Evolutionary conservation across 2,113 vertebrate species (phyloP).

Genomic region (Nycticebus coucang): DNA sequence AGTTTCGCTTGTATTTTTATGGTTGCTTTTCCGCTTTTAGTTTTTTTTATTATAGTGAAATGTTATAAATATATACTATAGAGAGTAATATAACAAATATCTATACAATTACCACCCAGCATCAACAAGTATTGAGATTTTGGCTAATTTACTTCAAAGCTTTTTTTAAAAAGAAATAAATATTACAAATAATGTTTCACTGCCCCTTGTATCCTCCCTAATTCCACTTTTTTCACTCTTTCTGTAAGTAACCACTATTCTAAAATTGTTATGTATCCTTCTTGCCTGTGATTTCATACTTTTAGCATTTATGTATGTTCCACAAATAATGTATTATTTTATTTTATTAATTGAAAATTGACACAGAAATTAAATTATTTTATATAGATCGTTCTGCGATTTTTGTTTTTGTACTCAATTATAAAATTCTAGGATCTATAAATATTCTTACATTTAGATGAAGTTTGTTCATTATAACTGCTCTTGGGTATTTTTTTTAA

Average conservation of each 20-base stretch:
- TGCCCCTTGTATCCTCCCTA: background rate
- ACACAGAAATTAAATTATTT: background rate
- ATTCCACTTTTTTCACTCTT: background rate
- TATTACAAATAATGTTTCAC: background rate
- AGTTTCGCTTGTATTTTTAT: slow-evolving; percentile 26
- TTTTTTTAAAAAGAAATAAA: background rate
- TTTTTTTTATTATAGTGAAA: background rate
- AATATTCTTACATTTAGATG: background rate
- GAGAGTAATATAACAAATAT: background rate
- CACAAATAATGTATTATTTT: background rate
- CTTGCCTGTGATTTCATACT: background rate
- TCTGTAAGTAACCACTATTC: background rate
- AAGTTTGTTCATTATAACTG: slow-evolving; percentile 32
- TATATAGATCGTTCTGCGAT: background rate
- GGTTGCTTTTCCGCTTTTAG: background rate
- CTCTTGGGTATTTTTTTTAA: background rate
- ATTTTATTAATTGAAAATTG: slow-evolving; percentile 10
- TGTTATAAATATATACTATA: background rate
- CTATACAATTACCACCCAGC: background rate
- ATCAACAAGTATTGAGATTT: slow-evolving; percentile 12
- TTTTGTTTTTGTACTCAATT: background rate
- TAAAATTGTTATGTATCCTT: background rate
- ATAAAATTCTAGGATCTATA: background rate
- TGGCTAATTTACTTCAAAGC: background rate
- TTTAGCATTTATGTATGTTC: background rate